Conservation (phyloP, 2,113 vertebrate species). For the Diglossa brunneiventris region DNA sequence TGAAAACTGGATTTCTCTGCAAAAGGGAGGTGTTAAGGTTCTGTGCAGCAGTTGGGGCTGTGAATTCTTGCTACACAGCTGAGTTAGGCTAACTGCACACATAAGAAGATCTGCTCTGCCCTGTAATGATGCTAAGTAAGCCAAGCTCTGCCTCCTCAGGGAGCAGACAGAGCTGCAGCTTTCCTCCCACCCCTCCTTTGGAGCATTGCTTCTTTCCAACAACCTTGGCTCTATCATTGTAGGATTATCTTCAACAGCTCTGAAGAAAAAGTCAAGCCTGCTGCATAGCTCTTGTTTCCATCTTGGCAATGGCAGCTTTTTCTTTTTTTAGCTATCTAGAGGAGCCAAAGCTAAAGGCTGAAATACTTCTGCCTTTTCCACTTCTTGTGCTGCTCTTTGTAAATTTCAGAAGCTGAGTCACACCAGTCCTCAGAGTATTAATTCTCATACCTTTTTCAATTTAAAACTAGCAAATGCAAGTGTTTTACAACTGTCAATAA, state of each 20-base stretch:
- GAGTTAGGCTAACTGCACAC: background rate
- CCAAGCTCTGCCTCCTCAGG: background rate
- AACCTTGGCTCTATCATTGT: background rate
- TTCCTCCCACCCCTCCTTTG: background rate
- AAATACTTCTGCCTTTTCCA: background rate
- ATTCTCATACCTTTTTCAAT: background rate
- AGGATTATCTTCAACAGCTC: background rate
- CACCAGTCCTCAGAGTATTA: background rate
- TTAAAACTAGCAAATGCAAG: background rate
- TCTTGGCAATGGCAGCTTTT: background rate
- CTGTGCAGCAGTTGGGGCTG: background rate
- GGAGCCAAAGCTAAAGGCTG: background rate
- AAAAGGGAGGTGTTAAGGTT: background rate
- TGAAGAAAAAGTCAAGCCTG: background rate
- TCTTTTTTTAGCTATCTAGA: background rate
- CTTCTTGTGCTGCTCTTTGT: background rate
- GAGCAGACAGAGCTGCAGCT: fast-evolving
- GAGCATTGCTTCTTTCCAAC: background rate
- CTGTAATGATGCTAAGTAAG: background rate
- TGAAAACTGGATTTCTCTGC: background rate
- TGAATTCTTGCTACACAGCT: background rate
- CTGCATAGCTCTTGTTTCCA: background rate
- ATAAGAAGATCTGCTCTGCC: background rate
- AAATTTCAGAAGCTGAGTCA: background rate
- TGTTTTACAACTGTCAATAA: background rate